These are phyloP conservation scores for Acanthacorydalis orientalis DNA, from an alignment of 2,888 invertebrate species.

Conservation along the genomic window DNA sequence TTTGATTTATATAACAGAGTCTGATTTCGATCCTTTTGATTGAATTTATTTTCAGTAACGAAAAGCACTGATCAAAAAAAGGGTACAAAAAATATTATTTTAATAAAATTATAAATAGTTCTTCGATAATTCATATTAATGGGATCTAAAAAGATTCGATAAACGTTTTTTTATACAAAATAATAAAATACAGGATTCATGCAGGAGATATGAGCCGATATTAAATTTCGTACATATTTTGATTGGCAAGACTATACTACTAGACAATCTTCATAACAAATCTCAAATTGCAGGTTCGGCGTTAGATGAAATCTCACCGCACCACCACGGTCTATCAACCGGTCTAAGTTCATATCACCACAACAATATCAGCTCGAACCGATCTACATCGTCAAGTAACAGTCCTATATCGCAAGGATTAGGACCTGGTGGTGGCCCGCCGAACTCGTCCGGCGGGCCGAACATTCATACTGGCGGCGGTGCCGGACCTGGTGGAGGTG, in stretches of 20 bases:
- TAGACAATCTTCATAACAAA: neutral
- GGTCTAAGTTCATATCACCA: neutral
- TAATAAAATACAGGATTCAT: too few relatives aligned
- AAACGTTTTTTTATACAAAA: too few relatives aligned
- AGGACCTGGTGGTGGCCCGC: neutral
- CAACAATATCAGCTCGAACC: conserved; percentile 1
- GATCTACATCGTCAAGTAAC: conserved; percentile 1
- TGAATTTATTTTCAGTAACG: too few relatives aligned
- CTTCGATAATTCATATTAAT: too few relatives aligned
- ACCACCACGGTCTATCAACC: neutral
- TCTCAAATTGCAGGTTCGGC: conserved; percentile 1
- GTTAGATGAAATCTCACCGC: conserved; percentile 4
- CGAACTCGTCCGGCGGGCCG: neutral
- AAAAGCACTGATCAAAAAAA: too few relatives aligned
- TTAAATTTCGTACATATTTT: too few relatives aligned
- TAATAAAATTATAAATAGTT: too few relatives aligned
- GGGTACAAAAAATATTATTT: too few relatives aligned
- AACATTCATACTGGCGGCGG: conserved; percentile 23
- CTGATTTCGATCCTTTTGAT: too few relatives aligned
- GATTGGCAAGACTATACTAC: neutral
- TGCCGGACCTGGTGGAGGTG: conserved; percentile 18
- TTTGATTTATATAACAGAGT: too few relatives aligned
- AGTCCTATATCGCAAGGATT: conserved; percentile 1
- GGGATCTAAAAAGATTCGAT: too few relatives aligned
- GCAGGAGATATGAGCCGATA: too few relatives aligned